Percentiles rank a stretch among this genome's conserved stretches.
phyloP scores from a whole-genome alignment of 2,888 invertebrate species.

The Phaedon cochleariae region DNA sequence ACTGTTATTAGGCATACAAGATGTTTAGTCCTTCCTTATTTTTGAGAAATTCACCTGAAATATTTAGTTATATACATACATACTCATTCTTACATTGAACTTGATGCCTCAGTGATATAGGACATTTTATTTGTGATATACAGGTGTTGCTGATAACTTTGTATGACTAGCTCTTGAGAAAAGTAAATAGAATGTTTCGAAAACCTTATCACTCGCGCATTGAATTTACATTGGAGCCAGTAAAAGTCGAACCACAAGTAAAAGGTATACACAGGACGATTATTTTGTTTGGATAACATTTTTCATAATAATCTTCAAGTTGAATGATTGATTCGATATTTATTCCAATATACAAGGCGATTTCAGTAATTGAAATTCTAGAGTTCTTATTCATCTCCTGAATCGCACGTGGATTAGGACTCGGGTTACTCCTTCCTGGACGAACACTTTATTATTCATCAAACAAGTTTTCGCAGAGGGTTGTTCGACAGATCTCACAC shows the following conservation, averaged over 20 bases:
- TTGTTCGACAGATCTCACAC: too few relatives aligned
- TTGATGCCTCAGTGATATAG: slow-evolving; percentile 1
- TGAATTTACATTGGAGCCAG: slow-evolving; percentile 30
- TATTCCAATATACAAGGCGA: neutral
- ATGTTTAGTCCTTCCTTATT: too few relatives aligned
- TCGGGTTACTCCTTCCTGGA: too few relatives aligned
- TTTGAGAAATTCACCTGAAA: too few relatives aligned
- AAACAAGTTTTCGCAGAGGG: too few relatives aligned
- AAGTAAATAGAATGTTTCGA: slow-evolving; percentile 34
- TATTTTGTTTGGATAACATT: neutral
- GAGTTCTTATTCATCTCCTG: too few relatives aligned
- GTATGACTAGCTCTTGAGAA: slow-evolving; percentile 41
- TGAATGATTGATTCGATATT: slow-evolving; percentile 3
- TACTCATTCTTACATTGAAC: neutral
- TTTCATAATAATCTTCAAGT: slow-evolving; percentile 2
- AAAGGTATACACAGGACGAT: slow-evolving; percentile 24
- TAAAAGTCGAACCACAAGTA: slow-evolving; percentile 19
- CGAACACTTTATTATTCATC: too few relatives aligned
- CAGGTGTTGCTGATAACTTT: slow-evolving; percentile 36
- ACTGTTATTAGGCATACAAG: too few relatives aligned
- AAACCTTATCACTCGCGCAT: slow-evolving; percentile 28
- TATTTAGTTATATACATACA: too few relatives aligned
- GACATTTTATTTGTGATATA: slow-evolving; percentile 30
- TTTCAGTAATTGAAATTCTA: too few relatives aligned
- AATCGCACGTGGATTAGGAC: too few relatives aligned